These are phyloP conservation scores for Incurvaria masculella DNA, from an alignment of 2,888 invertebrate species.

Conservation along the genomic window DNA sequence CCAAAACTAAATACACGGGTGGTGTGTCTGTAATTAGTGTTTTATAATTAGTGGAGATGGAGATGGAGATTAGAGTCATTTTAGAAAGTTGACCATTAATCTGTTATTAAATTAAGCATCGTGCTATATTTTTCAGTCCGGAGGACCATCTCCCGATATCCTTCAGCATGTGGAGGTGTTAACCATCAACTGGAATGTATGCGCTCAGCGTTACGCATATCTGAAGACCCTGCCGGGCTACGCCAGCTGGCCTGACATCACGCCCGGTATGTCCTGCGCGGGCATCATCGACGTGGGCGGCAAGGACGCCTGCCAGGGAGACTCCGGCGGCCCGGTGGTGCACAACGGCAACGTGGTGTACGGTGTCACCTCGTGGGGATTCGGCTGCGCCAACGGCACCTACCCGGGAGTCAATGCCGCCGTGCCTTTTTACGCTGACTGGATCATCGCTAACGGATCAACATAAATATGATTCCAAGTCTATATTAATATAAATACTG, in stretches of 20 bases:
- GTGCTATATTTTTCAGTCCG: not conserved
- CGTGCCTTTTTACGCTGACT: slow-evolving; percentile 28
- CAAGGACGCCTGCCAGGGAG: slow-evolving; percentile 43
- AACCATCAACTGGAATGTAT: slow-evolving; percentile 24
- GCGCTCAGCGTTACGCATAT: slow-evolving; percentile 23
- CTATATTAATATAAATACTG: no score
- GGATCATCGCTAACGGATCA: slow-evolving; percentile 26
- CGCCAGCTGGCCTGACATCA: slow-evolving; percentile 22
- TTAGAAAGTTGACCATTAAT: no score
- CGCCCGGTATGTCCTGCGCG: slow-evolving; percentile 28
- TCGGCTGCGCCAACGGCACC: slow-evolving; percentile 34
- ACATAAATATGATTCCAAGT: no score
- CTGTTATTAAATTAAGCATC: no score
- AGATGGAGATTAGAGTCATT: no score
- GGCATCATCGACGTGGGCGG: slow-evolving; percentile 26
- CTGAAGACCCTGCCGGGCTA: slow-evolving; percentile 19
- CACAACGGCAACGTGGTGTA: slow-evolving; percentile 31
- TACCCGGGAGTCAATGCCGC: slow-evolving; percentile 52
- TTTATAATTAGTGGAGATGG: no score
- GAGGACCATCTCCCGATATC: slow-evolving; percentile 2
- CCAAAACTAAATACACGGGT: no score
- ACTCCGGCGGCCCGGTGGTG: slow-evolving; percentile 51
- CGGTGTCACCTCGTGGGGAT: slow-evolving; percentile 49
- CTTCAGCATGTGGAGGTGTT: slow-evolving; percentile 21
- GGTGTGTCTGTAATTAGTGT: no score